These are phyloP conservation scores for Nymphalis io DNA, from an alignment of 1,140 invertebrate genomes.

Conservation along the genomic window DNA sequence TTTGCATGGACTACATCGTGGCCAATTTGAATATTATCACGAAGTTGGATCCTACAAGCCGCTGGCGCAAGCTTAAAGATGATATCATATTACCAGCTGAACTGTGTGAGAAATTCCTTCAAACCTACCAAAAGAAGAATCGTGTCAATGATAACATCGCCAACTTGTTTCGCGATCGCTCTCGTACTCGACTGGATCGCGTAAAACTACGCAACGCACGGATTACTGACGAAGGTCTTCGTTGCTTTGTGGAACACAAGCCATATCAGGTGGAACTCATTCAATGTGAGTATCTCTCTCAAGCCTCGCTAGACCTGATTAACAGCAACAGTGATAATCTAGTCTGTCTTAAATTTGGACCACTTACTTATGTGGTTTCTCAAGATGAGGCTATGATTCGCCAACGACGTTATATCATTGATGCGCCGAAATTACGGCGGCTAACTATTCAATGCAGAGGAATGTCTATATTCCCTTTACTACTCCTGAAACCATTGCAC, in stretches of 20 bases:
- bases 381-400: slow-evolving; percentile 52
- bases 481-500: slow-evolving; percentile 82
- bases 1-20: slow-evolving; percentile 61
- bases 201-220: slow-evolving; percentile 86
- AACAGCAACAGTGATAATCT: slow-evolving; percentile 81
- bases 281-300: slow-evolving; percentile 85
- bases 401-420: slow-evolving; percentile 79
- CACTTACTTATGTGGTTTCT: slow-evolving; percentile 50
- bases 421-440: slow-evolving; percentile 84
- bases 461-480: slow-evolving; percentile 78
- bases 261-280: slow-evolving; percentile 87
- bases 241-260: slow-evolving; percentile 86
- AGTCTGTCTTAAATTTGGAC: slow-evolving; percentile 68
- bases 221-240: slow-evolving; percentile 86
- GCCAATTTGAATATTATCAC: slow-evolving; percentile 61
- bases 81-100: slow-evolving; percentile 69
- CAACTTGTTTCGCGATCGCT: slow-evolving; percentile 86
- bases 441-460: slow-evolving; percentile 83
- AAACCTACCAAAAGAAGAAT: slow-evolving; percentile 82
- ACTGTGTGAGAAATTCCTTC: slow-evolving; percentile 81
- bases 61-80: slow-evolving; percentile 59
- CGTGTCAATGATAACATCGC: slow-evolving; percentile 85
- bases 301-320: slow-evolving; percentile 82
- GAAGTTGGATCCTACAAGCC: slow-evolving; percentile 46
- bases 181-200: slow-evolving; percentile 84